Conservation (phyloP, 2,113 vertebrate species). For the Probosciger aterrimus region DNA sequence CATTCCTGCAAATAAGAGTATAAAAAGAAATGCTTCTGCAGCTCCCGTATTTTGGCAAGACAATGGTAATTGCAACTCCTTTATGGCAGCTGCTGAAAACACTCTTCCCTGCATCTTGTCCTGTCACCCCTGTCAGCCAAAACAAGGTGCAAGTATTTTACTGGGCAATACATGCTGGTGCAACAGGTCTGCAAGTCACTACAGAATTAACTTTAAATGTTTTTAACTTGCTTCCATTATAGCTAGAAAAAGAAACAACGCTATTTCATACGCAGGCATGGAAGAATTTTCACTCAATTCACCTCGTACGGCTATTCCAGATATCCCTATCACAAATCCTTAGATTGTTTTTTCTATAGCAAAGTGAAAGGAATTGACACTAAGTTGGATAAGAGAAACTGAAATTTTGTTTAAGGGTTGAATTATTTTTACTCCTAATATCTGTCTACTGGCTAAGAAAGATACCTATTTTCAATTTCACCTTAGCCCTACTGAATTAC, state of each 20-base stretch:
- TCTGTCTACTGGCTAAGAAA: background rate
- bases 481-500: background rate
- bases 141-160: background rate
- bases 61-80: background rate
- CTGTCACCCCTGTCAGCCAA: background rate
- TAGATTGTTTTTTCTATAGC: background rate
- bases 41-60: background rate
- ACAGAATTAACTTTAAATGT: background rate
- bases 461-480: background rate
- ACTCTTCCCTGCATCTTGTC: accelerated
- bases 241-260: background rate
- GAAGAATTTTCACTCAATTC: background rate
- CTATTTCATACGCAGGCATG: background rate
- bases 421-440: background rate
- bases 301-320: background rate
- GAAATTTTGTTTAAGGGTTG: background rate
- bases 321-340: background rate
- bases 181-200: background rate
- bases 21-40: background rate
- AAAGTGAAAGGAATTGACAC: background rate
- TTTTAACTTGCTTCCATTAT: background rate
- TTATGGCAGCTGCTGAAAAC: background rate
- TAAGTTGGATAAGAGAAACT: background rate
- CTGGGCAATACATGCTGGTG: background rate
- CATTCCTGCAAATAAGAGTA: background rate